Evolutionary conservation across 2,797 vertebrate genomes (phyloP).

Genomic region (Babyrousa celebensis): DNA sequence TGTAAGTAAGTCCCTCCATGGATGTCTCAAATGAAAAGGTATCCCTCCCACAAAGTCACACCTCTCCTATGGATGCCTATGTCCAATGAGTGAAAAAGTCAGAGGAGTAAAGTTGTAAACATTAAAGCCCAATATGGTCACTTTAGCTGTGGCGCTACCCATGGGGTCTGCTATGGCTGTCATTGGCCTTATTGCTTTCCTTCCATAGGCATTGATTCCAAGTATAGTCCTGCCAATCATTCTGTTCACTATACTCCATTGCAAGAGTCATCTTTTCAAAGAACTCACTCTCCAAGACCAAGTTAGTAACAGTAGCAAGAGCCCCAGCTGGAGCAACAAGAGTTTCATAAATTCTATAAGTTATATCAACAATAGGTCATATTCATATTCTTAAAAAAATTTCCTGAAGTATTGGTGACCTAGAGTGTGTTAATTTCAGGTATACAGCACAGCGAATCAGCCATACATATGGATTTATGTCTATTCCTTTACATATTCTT

Average conservation of each 20-base stretch:
- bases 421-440: no score
- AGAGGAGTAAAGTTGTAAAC: background rate
- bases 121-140: background rate
- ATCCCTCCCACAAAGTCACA: background rate
- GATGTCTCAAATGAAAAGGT: background rate
- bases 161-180: background rate
- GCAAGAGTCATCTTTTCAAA: background rate
- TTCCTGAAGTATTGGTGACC: no score
- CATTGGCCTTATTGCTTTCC: background rate
- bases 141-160: background rate
- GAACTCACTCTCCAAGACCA: background rate
- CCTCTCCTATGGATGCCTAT: background rate
- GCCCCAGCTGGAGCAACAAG: background rate
- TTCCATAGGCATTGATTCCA: background rate
- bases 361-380: background rate
- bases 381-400: background rate
- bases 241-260: background rate
- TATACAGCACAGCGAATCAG: no score
- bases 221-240: fast-evolving
- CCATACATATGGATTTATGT: no score
- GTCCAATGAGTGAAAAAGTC: background rate
- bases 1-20: background rate
- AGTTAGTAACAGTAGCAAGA: background rate
- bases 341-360: background rate
- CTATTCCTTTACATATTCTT: no score